Evolutionary conservation across 2,888 invertebrate species (phyloP).

Genomic region (Cylloceria caligata): DNA sequence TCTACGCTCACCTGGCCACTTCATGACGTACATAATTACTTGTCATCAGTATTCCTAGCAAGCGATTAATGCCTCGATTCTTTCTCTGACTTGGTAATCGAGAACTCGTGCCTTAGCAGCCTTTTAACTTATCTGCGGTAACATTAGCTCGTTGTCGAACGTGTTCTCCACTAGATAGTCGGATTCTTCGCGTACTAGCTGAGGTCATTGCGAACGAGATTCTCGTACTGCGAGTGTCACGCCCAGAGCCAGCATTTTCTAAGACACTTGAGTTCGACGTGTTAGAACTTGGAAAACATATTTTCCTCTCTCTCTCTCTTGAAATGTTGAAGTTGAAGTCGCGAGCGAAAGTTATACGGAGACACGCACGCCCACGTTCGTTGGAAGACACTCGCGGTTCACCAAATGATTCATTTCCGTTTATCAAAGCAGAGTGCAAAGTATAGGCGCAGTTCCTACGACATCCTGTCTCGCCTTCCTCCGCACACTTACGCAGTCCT

Average conservation of each 20-base stretch:
- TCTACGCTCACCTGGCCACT: conserved; percentile 51
- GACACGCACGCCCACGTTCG: conserved; percentile 60
- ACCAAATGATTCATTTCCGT: conserved; percentile 65
- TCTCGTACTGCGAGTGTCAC: conserved; percentile 13
- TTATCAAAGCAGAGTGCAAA: conserved; percentile 54
- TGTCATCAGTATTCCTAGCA: not conserved
- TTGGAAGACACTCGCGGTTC: conserved; percentile 34
- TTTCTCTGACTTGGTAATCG: not conserved
- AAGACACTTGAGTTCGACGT: conserved; percentile 11
- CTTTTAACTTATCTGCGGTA: conserved; percentile 55
- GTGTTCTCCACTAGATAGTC: conserved; percentile 8
- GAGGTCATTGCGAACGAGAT: conserved; percentile 41
- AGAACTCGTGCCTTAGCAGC: conserved; percentile 16
- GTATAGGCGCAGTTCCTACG: conserved; percentile 17
- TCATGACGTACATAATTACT: conserved; percentile 2
- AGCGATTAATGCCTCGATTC: conserved; percentile 24
- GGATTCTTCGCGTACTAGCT: not conserved
- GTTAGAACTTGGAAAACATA: not conserved
- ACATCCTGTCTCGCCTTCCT: conserved; percentile 24
- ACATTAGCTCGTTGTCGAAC: conserved; percentile 35
- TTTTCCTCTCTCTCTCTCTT: conserved; percentile 14
- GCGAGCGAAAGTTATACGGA: conserved; percentile 48
- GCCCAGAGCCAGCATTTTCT: not conserved
- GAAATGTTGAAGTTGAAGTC: not conserved
- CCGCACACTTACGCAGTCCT: conserved; percentile 29